Conservation (phyloP, 2,888 invertebrate species). For the Patella depressa region DNA sequence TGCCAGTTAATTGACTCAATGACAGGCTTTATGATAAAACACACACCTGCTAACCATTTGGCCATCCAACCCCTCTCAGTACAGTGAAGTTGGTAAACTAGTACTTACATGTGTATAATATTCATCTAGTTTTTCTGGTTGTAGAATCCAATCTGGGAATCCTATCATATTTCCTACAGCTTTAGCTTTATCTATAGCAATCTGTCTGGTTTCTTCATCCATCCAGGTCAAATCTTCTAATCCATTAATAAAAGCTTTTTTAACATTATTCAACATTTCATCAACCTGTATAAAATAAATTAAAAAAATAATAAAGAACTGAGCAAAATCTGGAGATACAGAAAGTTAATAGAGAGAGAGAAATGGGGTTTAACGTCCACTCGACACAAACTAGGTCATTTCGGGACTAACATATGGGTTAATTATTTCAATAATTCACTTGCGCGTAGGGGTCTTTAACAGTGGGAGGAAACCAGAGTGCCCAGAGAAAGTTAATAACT, state of each 20-base stretch:
- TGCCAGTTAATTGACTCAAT: no score
- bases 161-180: constrained; percentile 57
- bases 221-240: constrained; percentile 60
- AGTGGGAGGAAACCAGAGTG: no score
- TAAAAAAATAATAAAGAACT: not conserved
- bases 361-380: no score
- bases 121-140: constrained; percentile 51
- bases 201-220: constrained; percentile 53
- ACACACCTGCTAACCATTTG: no score
- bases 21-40: no score
- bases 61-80: no score
- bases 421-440: no score
- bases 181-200: constrained; percentile 55
- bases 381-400: no score
- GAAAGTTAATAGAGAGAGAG: not conserved
- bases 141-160: constrained; percentile 61
- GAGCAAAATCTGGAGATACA: not conserved
- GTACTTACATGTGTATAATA: constrained; percentile 56
- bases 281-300: constrained; percentile 42
- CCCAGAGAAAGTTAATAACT: no score
- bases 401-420: no score
- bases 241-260: constrained; percentile 47
- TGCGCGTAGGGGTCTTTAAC: no score
- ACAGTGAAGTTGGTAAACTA: not conserved
- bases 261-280: constrained; percentile 48